Conservation (phyloP, 2,113 vertebrate species). For the Indicator maculatus region DNA sequence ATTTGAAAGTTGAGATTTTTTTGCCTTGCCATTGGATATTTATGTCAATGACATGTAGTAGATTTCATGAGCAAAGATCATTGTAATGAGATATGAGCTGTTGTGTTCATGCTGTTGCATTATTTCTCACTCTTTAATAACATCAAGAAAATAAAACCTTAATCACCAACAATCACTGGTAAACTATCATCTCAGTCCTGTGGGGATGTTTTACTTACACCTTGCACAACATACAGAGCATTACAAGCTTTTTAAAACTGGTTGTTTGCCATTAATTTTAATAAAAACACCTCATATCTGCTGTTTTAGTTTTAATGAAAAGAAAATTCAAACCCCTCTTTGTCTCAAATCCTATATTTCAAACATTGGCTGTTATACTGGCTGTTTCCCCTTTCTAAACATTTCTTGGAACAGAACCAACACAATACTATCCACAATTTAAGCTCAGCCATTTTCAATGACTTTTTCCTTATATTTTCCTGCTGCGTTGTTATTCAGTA, state of each 20-base stretch:
- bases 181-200: not conserved
- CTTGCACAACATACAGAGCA: not conserved
- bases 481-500: not conserved
- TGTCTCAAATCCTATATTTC: not conserved
- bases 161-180: not conserved
- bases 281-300: constrained; percentile 10
- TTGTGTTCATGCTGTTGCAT: not conserved
- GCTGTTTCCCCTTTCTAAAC: not conserved
- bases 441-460: not conserved
- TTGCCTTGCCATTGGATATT: not conserved
- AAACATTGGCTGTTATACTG: not conserved
- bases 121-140: constrained; percentile 33
- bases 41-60: not conserved
- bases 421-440: not conserved
- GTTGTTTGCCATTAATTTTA: not conserved
- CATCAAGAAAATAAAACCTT: constrained; percentile 16
- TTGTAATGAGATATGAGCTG: not conserved
- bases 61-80: constrained; percentile 26
- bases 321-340: not conserved
- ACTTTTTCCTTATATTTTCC: not conserved
- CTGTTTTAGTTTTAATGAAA: constrained; percentile 27
- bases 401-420: not conserved
- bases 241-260: not conserved
- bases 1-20: not conserved
- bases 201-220: not conserved